phyloP scores from a whole-genome alignment of 2,113 vertebrate species.

The Dascyllus trimaculatus region DNA sequence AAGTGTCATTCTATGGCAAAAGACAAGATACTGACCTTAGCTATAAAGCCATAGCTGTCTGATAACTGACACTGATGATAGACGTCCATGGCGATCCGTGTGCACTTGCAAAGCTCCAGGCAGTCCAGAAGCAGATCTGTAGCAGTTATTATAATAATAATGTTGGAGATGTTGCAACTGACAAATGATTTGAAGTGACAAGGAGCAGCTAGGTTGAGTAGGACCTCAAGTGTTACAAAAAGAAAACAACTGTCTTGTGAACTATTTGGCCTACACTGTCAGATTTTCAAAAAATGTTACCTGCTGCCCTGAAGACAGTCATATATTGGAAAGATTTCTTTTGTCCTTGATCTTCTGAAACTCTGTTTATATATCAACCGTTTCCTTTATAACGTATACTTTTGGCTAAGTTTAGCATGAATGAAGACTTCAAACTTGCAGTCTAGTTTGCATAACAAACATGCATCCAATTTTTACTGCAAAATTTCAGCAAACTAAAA shows the following conservation, averaged over 20 bases:
- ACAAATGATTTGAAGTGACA: not conserved
- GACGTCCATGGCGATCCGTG: constrained; percentile 89
- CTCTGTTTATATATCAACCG: not conserved
- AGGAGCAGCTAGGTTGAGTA: not conserved
- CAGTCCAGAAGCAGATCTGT: constrained; percentile 93
- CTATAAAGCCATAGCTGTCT: constrained; percentile 87
- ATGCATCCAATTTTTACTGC: too few species aligned
- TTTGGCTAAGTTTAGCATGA: not conserved
- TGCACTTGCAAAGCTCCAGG: constrained; percentile 94
- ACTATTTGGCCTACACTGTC: not conserved
- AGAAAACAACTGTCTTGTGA: not conserved
- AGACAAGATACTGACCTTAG: constrained; percentile 85
- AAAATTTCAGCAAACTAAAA: too few species aligned
- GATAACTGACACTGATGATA: constrained; percentile 96
- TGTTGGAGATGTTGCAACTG: not conserved
- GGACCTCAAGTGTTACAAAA: not conserved
- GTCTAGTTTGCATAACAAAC: too few species aligned
- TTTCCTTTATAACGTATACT: not conserved
- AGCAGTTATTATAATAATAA: constrained; percentile 9
- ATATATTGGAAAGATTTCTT: not conserved
- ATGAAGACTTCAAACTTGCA: not conserved
- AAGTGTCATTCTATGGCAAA: not conserved
- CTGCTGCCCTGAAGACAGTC: not conserved
- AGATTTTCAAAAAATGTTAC: not conserved
- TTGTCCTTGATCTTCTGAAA: not conserved